Evolutionary conservation across 2,888 invertebrate genomes (phyloP), one percentile per base, ranked within the genome.

Genomic region (Escarpia spicata): DNA sequence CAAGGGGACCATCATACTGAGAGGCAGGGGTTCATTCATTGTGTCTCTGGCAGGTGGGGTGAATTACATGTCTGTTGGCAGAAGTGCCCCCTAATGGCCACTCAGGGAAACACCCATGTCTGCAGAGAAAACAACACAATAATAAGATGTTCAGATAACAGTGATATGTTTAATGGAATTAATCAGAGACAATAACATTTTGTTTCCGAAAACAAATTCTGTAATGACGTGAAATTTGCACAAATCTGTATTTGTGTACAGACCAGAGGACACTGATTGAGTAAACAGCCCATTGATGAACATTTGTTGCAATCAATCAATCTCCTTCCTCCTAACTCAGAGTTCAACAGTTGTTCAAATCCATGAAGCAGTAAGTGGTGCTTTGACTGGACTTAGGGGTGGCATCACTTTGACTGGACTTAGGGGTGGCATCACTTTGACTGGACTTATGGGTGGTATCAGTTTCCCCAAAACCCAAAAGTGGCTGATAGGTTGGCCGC

Each of bases 261-360:
- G 15, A 75, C 26, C 4, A 19, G 52, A 19, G 75, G 15, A 60
- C 19, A 75, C 6, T 75, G 26, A 19, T 19, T 19, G 26, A 75
- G 75, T 75, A 75, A 75, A 75, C 75, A 26, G 26, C 19, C 0
- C n/a, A 75, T 26, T 75, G 75, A 26, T 2, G 4, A 1, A 75
- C 75, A 75, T 75, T 75, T 75, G 26, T 75, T 75, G 75, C 75
- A 75, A 75, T 75, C 19, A 75, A 75, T 75, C 75, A 75, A 75
- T 75, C 26, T 75, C 19, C 75, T 75, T 75, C n/a, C 75, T 75
- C 75, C 26, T 75, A 15, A 26, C 19, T 26, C 75, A 75, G 26
- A 75, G 75, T 75, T 75, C 75, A 75, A 15, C 75, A 75, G 75
- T 75, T 75, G 75, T 75, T 75, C 26, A 15, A 26, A 52, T 52